Evolutionary conservation across 2,113 vertebrate species (phyloP).

Genomic region (Podilymbus podiceps): DNA sequence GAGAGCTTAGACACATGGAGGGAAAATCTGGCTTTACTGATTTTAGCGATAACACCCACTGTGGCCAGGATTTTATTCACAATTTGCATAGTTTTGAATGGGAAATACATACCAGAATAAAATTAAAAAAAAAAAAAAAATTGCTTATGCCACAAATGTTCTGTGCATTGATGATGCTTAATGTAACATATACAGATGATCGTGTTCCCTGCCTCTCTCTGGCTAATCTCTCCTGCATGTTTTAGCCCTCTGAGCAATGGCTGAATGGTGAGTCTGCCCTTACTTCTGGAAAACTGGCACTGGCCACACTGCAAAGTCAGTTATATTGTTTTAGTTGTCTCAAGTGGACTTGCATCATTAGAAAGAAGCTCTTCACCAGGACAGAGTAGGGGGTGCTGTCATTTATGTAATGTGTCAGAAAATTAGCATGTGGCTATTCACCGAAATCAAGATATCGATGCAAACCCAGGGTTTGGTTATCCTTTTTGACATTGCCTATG

Average conservation of each 20-base stretch:
- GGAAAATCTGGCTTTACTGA: background rate
- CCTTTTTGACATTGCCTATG: background rate
- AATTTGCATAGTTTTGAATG: background rate
- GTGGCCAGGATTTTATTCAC: background rate
- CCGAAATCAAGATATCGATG: background rate
- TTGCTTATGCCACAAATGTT: background rate
- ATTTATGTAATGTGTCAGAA: background rate
- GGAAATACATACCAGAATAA: background rate
- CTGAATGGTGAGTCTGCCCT: background rate
- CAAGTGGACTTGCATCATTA: background rate
- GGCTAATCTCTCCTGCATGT: fast-evolving
- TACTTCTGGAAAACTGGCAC: background rate
- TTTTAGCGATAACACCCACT: background rate
- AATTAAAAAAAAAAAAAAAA: too few relatives aligned
- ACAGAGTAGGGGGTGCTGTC: background rate
- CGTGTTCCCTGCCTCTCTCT: background rate
- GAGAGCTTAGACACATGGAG: background rate
- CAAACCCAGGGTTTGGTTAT: background rate
- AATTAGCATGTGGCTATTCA: background rate
- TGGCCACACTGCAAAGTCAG: background rate
- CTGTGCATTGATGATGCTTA: background rate
- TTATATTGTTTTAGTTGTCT: background rate
- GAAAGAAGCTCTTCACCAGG: background rate
- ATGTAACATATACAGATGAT: background rate
- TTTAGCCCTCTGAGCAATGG: background rate